Percentiles rank a stretch among this genome's conserved stretches.
Evolutionary conservation across 2,113 vertebrate species (phyloP).

Genomic region (Isichthys henryi): DNA sequence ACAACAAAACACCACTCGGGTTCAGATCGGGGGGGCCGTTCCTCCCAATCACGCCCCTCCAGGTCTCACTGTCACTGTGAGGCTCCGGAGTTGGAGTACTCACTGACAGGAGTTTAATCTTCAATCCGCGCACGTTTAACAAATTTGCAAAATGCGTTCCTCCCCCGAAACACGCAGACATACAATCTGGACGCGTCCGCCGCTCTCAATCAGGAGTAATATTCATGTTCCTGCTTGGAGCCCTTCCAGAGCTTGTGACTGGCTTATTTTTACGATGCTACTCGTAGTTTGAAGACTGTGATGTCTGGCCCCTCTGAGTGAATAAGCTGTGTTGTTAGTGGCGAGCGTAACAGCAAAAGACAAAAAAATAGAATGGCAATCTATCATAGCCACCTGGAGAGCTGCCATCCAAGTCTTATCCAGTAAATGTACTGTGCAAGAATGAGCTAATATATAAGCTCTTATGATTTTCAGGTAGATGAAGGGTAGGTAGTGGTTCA

Average conservation of each 20-base stretch:
- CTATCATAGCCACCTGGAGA: constrained; percentile 37
- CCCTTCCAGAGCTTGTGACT: constrained; percentile 12
- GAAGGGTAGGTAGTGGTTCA: background rate
- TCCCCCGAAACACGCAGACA: background rate
- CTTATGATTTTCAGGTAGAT: background rate
- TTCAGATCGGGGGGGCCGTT: no score
- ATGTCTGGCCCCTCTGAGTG: constrained; percentile 17
- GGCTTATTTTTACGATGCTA: constrained; percentile 10
- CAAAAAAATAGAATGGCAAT: constrained; percentile 26
- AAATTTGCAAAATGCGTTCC: background rate
- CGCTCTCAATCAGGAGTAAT: background rate
- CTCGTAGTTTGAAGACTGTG: constrained; percentile 17
- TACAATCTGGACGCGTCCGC: background rate
- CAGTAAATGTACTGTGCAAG: background rate
- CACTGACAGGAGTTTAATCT: background rate
- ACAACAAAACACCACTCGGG: no score
- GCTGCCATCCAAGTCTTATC: constrained; percentile 15
- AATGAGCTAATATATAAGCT: background rate
- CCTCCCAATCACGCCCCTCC: no score
- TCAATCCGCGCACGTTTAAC: background rate
- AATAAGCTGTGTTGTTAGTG: constrained; percentile 28
- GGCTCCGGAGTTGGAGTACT: no score
- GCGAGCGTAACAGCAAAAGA: constrained; percentile 24
- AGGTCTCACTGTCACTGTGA: no score
- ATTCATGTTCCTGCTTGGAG: background rate